Evolutionary conservation across 2,888 invertebrate species (phyloP).

Genomic region (Sthenelais limicola): DNA sequence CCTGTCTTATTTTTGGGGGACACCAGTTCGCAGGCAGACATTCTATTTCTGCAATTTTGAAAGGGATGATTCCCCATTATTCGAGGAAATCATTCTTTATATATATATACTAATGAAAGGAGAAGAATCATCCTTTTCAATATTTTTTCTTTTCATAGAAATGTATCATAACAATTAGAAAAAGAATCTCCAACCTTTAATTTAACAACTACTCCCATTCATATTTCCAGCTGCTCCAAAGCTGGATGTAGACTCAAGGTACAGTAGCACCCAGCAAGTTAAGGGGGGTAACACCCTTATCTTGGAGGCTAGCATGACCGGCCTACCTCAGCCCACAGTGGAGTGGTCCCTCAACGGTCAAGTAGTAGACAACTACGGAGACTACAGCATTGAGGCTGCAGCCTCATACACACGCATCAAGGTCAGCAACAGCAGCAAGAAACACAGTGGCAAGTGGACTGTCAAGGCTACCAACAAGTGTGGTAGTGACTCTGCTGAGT

Average conservation of each 20-base stretch:
- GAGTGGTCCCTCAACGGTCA: slow-evolving; percentile 58
- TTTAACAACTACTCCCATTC: not conserved
- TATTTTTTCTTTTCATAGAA: no score
- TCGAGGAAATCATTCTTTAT: no score
- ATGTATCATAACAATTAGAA: not conserved
- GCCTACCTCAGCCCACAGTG: slow-evolving; percentile 62
- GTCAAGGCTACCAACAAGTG: slow-evolving; percentile 73
- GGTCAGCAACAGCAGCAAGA: slow-evolving; percentile 35
- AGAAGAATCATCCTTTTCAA: no score
- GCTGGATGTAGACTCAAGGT: slow-evolving; percentile 48
- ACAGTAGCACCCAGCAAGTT: slow-evolving; percentile 43
- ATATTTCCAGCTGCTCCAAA: slow-evolving; percentile 46
- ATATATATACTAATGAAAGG: no score
- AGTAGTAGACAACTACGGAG: not conserved
- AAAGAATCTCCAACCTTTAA: not conserved
- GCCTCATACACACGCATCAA: slow-evolving; percentile 44
- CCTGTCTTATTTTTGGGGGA: no score
- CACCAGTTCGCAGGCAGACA: no score
- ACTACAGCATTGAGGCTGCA: slow-evolving; percentile 40
- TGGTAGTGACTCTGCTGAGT: slow-evolving; percentile 76
- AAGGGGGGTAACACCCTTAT: slow-evolving; percentile 50
- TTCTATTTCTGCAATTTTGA: no score
- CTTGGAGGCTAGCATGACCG: slow-evolving; percentile 48
- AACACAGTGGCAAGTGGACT: slow-evolving; percentile 51
- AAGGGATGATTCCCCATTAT: no score